Conservation (phyloP, 2,888 invertebrate genomes). For the Apodemia duryi region DNA sequence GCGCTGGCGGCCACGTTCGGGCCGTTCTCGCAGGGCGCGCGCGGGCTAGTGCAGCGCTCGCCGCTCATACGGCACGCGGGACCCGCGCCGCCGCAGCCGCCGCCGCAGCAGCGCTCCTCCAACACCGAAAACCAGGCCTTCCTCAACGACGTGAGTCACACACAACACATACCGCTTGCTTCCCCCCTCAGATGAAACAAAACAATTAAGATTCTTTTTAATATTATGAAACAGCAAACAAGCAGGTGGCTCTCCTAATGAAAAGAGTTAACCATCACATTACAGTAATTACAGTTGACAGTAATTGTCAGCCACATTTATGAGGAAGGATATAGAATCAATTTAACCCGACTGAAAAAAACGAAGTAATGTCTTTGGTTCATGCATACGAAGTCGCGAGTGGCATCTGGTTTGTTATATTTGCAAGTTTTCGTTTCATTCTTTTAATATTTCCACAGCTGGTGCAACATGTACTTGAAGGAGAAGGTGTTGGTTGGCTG, state of each 20-base stretch:
- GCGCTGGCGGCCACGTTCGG: constrained; percentile 53
- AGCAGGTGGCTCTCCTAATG: too few species aligned
- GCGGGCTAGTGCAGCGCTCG: constrained; percentile 93
- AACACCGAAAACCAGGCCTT: constrained; percentile 96
- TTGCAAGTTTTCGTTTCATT: not conserved
- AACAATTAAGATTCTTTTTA: too few species aligned
- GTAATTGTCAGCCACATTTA: too few species aligned
- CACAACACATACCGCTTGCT: not conserved
- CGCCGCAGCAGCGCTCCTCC: constrained; percentile 85
- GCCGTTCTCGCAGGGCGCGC: constrained; percentile 82
- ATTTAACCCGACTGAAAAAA: too few species aligned
- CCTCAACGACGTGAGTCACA: constrained; percentile 87
- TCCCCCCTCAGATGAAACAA: too few species aligned
- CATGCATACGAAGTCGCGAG: too few species aligned
- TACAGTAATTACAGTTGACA: too few species aligned
- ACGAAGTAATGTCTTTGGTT: too few species aligned
- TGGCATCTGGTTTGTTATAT: not conserved
- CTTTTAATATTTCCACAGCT: constrained; percentile 69
- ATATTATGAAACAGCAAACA: too few species aligned
- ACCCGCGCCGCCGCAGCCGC: constrained; percentile 80
- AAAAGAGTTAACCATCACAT: too few species aligned
- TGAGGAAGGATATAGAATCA: too few species aligned
- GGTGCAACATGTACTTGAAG: constrained; percentile 89
- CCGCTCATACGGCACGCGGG: constrained; percentile 91
- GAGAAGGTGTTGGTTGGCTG: constrained; percentile 98